Base-by-base conservation (phyloP, 2,888 invertebrate genomes). In the Sisyra nigra region DNA sequence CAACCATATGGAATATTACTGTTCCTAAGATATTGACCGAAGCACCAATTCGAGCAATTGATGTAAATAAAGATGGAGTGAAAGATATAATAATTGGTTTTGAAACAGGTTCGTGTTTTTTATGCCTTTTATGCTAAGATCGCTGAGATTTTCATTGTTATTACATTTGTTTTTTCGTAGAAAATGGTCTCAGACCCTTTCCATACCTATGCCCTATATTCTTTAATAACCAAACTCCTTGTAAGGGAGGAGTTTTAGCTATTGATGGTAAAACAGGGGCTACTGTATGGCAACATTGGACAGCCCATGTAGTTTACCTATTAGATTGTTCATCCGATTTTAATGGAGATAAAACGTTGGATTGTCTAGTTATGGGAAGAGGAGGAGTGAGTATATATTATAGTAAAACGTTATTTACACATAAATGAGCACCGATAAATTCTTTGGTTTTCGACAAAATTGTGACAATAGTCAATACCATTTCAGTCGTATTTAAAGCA, bases 61-160 rank as follows among this genome's bases (percentile, higher is more conserved):
- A 86, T 59, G 69, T 84, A 1, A 80, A 85, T 61, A 63, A 66
- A 3, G 85, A 87, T 63, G 73, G 71, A 13, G 57, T 77, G 8
- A 68, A 75, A 40, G 86, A 87, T 60, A 66, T 84, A 17, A 68
- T 86, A 43, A 68, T 85, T 48, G 85, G 84, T 47, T 86, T 79
- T 61, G 82, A 80, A 42, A 81, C 84, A 57, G 80, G 81, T 80
- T 48, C 49, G 50, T 48, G 17, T n/a, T n/a, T n/a, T 15, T 9
- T n/a, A n/a, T n/a, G n/a, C n/a, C n/a, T n/a, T n/a, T n/a, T n/a
- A n/a, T n/a, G n/a, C n/a, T n/a, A n/a, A n/a, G n/a, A n/a, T n/a
- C n/a, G n/a, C n/a, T n/a, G n/a, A n/a, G n/a, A n/a, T n/a, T n/a
- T n/a, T n/a, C n/a, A n/a, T n/a, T n/a, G n/a, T n/a, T n/a, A n/a